Base-by-base conservation (phyloP, 2,888 invertebrate genomes). In the Sphaerophoria taeniata region DNA sequence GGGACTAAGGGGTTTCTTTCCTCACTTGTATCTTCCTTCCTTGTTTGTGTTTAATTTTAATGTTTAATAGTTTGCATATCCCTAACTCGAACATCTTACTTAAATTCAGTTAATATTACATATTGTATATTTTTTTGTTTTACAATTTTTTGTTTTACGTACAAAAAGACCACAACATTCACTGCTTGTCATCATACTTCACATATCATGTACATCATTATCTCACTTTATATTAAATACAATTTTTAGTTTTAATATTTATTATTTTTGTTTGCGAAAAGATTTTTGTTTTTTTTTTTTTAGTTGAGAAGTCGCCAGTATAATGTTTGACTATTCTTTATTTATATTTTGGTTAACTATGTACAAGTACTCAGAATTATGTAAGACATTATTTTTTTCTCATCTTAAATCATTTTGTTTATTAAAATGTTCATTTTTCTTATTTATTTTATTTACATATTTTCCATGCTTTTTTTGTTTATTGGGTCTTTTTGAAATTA, bases 141-240 rank as follows among this genome's bases (percentile, higher is more conserved):
- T 76, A 49, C 9, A 43, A 43, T 67, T 43, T 61, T 24, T 63
- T 70, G 77, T 76, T 83, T 85, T 85, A 85, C 85, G 85, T 85
- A 85, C 85, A 85, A 85, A 85, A 85, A 85, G 85, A 81, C 85
- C 85, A 85, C 85, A 85, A 85, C 85, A 85, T 85, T 85, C 81
- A 85, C 77, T 81, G 85, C 80, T 81, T 85, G 76, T 76, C 81
- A 81, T 81, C 81, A 85, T 85, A 85, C 77, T 81, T 65, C 85
- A 85, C 85, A 85, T 80, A 80, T 81, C 85, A 85, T 85, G 72
- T 85, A 81, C 85, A 85, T 77, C 77, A 85, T 24, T 24, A 24
- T 76, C 73, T 80, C 81, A 81, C 76, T 76, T 76, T 75, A 24
- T 81, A 81, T 81, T 85, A 85, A 81, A 85, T 85, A 85, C 85